Evolutionary conservation across 2,888 invertebrate genomes (phyloP).

Genomic region (Toxonevra muliebris): DNA sequence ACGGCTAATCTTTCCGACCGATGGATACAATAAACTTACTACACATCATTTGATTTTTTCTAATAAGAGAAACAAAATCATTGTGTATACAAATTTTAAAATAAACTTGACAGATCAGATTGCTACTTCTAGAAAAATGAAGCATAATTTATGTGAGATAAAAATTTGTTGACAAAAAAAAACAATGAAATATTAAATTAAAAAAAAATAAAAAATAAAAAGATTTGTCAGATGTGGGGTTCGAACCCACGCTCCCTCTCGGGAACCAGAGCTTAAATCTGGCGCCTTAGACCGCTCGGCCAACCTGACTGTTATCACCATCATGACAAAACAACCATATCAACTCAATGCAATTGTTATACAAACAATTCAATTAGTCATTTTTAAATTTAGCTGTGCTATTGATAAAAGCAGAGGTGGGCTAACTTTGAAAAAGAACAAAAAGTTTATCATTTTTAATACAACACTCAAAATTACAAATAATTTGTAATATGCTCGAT

Average conservation of each 20-base stretch:
- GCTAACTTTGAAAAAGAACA: not conserved
- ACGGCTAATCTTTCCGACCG: no score
- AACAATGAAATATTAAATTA: slow-evolving; percentile 18
- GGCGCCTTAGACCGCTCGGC: slow-evolving; percentile 86
- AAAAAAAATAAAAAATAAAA: slow-evolving; percentile 30
- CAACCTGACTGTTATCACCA: slow-evolving; percentile 70
- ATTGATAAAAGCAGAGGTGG: no score
- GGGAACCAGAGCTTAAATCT: slow-evolving; percentile 86
- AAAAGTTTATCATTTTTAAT: not conserved
- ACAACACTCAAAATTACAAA: not conserved
- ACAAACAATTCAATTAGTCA: no score
- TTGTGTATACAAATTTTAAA: no score
- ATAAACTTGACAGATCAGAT: no score
- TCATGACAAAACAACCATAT: slow-evolving; percentile 17
- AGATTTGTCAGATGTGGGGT: slow-evolving; percentile 76
- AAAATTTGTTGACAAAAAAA: no score
- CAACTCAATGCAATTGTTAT: not conserved
- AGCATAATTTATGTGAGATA: not conserved
- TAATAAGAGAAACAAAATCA: no score
- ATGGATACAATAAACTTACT: no score
- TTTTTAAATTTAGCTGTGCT: no score
- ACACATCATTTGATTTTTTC: no score
- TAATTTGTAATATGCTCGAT: not conserved
- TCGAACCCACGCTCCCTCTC: slow-evolving; percentile 85
- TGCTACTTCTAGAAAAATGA: no score